phyloP scores from a whole-genome alignment of 2,797 vertebrate genomes.

The Onychomys leucogaster region DNA sequence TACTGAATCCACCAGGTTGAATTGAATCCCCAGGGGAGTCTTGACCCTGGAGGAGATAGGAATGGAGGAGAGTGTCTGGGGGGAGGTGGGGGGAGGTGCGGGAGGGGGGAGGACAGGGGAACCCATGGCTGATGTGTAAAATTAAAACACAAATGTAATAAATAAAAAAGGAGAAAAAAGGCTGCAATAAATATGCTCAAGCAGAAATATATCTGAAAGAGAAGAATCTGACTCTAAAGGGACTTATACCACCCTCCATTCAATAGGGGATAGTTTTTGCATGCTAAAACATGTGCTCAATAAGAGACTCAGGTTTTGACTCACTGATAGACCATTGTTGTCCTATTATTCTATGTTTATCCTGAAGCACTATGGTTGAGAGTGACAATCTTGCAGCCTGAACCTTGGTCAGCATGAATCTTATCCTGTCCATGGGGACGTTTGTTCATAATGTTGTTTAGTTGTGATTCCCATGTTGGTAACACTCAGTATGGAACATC shows the following conservation, averaged over 20 bases:
- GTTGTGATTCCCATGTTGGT: slow-evolving; percentile 61
- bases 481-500: slow-evolving; percentile 75
- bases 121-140: too few relatives aligned
- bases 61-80: too few relatives aligned
- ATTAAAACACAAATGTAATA: too few relatives aligned
- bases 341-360: slow-evolving; percentile 79
- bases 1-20: too few relatives aligned
- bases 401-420: slow-evolving; percentile 72
- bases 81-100: too few relatives aligned
- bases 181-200: slow-evolving; percentile 76
- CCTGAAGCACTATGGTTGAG: slow-evolving; percentile 67
- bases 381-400: slow-evolving; percentile 68
- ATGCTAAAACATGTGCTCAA: slow-evolving; percentile 83
- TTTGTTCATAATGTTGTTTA: background rate
- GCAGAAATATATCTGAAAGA: slow-evolving; percentile 54
- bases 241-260: slow-evolving; percentile 55
- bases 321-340: slow-evolving; percentile 73
- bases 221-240: slow-evolving; percentile 51
- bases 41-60: too few relatives aligned
- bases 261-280: slow-evolving; percentile 37
- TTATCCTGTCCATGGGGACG: slow-evolving; percentile 30
- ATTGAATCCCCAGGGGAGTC: too few relatives aligned
- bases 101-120: too few relatives aligned
- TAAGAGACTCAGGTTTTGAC: slow-evolving; percentile 71
- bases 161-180: too few relatives aligned